Base-by-base conservation (phyloP, 2,113 vertebrate genomes). In the Hydrochoerus hydrochaeris region DNA sequence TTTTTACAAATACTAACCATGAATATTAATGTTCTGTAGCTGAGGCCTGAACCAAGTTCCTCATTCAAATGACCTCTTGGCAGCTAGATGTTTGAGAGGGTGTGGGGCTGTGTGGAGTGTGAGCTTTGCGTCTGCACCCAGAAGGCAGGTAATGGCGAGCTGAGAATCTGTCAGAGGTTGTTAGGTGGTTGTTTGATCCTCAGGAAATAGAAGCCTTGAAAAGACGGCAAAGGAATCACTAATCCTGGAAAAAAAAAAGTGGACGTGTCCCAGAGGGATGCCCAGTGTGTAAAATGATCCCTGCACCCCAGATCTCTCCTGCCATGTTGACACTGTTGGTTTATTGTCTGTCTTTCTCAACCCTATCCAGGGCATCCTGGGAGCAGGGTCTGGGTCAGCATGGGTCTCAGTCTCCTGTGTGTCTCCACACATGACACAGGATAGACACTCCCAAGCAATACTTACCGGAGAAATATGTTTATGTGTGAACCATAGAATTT, bases 21-120 rank as follows among this genome's bases (percentile, higher is more conserved):
- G 97, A 97, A 98, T 97, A 97, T 97, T 96, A 97, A 97, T 97
- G 95, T 75, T 88, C 84, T 92, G 62, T 77, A 91, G 85, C 93
- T 95, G 88, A 85, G 82, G 96, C 87, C 96, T 90, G 92, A 95
- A 97, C 94, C 60, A 73, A 95, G 63, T 82, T 83, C 77, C 92
- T 97, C 95, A 93, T 97, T 97, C 91, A 90, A 95, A 96, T 58
- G 92, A 87, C 35, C 75, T 93, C 93, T 92, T 10, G 58, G 77
- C 49, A 75, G 83, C 78, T 62, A 22, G 73, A 52, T n/a, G 89
- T 96, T 83, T 54, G 44, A 38, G 3, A 5, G 38, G 35, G 28
- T 7, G 7, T 35, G 80, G 41, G 57, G 87, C 60, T 11, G n/a
- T 1, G 0, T 4, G 13, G 54, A 91, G 87, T n/a, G 85, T 1